Evolutionary conservation across 2,888 invertebrate species (phyloP), one percentile per base, ranked within the genome.

Genomic region (Troides oblongomaculatus): DNA sequence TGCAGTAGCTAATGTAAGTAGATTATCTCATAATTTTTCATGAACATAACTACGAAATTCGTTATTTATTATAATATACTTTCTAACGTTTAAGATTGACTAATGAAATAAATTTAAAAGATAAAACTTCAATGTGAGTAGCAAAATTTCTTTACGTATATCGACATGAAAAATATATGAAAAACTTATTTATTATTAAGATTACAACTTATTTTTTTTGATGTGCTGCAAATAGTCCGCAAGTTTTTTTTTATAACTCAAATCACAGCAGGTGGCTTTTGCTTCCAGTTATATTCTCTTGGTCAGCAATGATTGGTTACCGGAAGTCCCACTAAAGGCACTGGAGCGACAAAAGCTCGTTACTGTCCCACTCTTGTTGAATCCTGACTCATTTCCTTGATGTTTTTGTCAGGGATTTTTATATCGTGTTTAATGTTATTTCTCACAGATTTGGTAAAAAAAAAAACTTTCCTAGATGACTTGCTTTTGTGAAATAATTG

Each of bases 371-470:
- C 79, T 76, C 78, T 75, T 79, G 76, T 78, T 78, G 80, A 80
- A 78, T 84, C 84, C 84, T 84, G 83, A 85, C 86, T 90, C 89
- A 90, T 90, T 92, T 91, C 91, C 92, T 89, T 79, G 75, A 62
- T 23, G 73, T 79, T 81, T 83, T 84, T 87, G 63, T 64, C 78
- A 75, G 72, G 74, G 77, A 82, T 80, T 83, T 81, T 79, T 77
- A 79, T 83, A 81, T 82, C 76, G 79, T 78, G 83, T 84, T 75
- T 78, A 76, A 76, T 77, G 79, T 78, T 76, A 77, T 81, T 87
- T 88, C 87, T 84, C 87, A 87, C 85, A 83, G 81, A 76, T 75
- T 76, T 74, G 23, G 59, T 71, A 66, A 64, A 62, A 64, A 64
- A 64, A 64, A 64, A 61, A 64, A 60, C 65, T 71, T 69, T 68